These are phyloP conservation scores for Sigmodon hispidus DNA, from an alignment of 2,113 vertebrate genomes.

Conservation along the genomic window DNA sequence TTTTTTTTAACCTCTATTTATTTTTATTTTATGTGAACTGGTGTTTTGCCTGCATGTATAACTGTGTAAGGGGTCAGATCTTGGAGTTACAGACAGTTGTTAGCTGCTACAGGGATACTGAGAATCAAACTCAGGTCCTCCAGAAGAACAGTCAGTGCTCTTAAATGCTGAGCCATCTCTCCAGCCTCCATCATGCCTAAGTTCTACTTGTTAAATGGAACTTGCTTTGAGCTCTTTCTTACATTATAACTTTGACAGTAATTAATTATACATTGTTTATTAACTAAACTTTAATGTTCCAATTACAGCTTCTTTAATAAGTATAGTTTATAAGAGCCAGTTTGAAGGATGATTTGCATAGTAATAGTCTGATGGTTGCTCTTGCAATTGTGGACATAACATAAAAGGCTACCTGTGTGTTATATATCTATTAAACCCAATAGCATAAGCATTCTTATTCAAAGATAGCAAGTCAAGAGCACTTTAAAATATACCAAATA, in stretches of 20 bases:
- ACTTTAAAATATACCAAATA: background rate
- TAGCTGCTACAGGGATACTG: too few relatives aligned
- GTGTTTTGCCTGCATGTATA: too few relatives aligned
- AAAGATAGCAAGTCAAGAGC: background rate
- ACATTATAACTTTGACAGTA: slow-evolving; percentile 36
- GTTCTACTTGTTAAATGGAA: background rate
- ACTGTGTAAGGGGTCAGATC: too few relatives aligned
- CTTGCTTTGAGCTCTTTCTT: slow-evolving; percentile 42
- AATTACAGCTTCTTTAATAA: background rate
- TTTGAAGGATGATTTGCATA: background rate
- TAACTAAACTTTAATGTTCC: slow-evolving; percentile 42
- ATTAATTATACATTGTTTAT: slow-evolving; percentile 40
- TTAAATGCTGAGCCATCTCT: too few relatives aligned
- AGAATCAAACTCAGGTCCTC: too few relatives aligned
- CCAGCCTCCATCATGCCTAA: background rate
- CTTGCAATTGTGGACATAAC: background rate
- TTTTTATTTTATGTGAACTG: too few relatives aligned
- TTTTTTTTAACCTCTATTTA: slow-evolving; percentile 39
- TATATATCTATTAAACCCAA: background rate
- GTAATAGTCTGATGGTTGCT: background rate
- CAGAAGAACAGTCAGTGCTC: too few relatives aligned
- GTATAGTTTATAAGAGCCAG: background rate
- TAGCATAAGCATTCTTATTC: background rate
- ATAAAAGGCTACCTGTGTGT: background rate
- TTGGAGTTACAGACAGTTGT: too few relatives aligned